A percentile compares a stretch with the other conserved stretches of the same genome.
These are phyloP conservation scores for Diaperis boleti DNA, from an alignment of 2,888 invertebrate genomes.

Conservation along the genomic window DNA sequence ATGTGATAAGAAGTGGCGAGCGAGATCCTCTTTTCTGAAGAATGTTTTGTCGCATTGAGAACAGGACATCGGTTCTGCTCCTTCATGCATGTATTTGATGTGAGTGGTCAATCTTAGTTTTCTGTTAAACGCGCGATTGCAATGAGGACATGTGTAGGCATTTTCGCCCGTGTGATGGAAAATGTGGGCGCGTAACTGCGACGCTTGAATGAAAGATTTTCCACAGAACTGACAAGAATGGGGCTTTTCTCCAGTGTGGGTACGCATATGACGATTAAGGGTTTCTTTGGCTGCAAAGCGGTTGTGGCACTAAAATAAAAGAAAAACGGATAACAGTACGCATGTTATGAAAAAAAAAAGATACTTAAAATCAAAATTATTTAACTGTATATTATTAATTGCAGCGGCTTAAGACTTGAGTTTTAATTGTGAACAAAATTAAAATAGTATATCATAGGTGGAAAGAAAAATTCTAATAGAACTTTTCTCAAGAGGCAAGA, in stretches of 20 bases:
- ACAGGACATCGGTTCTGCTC: slow-evolving; percentile 72
- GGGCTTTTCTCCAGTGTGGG: slow-evolving; percentile 71
- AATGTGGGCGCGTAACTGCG: slow-evolving; percentile 82
- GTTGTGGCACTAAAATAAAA: slow-evolving; percentile 75
- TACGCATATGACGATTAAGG: slow-evolving; percentile 64
- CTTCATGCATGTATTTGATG: slow-evolving; percentile 74
- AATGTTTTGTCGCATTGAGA: slow-evolving; percentile 71
- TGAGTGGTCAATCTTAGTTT: slow-evolving; percentile 69
- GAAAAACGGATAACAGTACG: not conserved
- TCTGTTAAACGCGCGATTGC: slow-evolving; percentile 67
- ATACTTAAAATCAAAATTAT: too few species aligned
- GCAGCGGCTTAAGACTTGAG: too few species aligned
- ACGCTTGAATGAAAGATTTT: slow-evolving; percentile 84
- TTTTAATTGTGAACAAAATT: too few species aligned
- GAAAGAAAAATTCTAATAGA: too few species aligned
- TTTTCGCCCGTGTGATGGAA: slow-evolving; percentile 80
- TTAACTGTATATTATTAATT: too few species aligned
- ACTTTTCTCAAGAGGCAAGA: too few species aligned
- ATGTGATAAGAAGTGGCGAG: slow-evolving; percentile 71
- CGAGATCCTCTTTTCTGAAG: slow-evolving; percentile 73
- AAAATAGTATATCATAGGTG: too few species aligned
- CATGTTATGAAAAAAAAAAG: too few species aligned
- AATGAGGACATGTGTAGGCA: slow-evolving; percentile 74
- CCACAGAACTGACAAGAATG: slow-evolving; percentile 77
- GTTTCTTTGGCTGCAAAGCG: slow-evolving; percentile 87